phyloP scores from a whole-genome alignment of 2,888 invertebrate genomes.

The Polymixis lichenea region DNA sequence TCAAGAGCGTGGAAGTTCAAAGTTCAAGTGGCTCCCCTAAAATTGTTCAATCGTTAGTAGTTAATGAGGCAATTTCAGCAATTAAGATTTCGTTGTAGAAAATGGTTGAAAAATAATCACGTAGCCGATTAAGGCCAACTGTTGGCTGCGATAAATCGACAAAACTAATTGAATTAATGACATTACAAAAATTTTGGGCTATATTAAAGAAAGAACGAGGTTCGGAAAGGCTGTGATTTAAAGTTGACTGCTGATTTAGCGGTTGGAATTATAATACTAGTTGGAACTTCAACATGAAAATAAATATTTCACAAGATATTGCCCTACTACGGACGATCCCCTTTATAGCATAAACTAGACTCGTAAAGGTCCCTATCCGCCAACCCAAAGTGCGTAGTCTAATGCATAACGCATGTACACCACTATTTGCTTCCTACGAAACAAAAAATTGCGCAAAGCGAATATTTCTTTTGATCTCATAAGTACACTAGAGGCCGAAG shows the following conservation, averaged over 20 bases:
- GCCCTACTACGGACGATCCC: neutral
- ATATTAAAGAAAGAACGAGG: conserved; percentile 38
- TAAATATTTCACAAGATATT: conserved; percentile 10
- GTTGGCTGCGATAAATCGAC: conserved; percentile 58
- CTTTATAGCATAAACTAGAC: conserved; percentile 18
- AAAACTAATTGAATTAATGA: conserved; percentile 62
- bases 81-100: conserved; percentile 60
- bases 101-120: conserved; percentile 62
- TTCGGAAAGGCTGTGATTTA: conserved; percentile 4
- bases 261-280: neutral
- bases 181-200: conserved; percentile 45
- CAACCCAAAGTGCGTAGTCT: conserved; percentile 39
- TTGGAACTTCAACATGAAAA: conserved; percentile 2
- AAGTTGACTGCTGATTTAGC: conserved; percentile 20
- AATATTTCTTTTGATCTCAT: conserved; percentile 70
- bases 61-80: conserved; percentile 61
- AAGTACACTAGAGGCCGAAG: conserved; percentile 67
- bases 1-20: conserved; percentile 42
- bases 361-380: conserved; percentile 34
- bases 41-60: conserved; percentile 59
- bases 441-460: conserved; percentile 52
- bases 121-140: conserved; percentile 64
- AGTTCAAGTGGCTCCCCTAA: conserved; percentile 53
- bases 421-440: conserved; percentile 32
- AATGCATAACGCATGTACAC: conserved; percentile 62